Base-by-base conservation (phyloP, 2,888 invertebrate genomes). In the Microdon myrmicae region DNA sequence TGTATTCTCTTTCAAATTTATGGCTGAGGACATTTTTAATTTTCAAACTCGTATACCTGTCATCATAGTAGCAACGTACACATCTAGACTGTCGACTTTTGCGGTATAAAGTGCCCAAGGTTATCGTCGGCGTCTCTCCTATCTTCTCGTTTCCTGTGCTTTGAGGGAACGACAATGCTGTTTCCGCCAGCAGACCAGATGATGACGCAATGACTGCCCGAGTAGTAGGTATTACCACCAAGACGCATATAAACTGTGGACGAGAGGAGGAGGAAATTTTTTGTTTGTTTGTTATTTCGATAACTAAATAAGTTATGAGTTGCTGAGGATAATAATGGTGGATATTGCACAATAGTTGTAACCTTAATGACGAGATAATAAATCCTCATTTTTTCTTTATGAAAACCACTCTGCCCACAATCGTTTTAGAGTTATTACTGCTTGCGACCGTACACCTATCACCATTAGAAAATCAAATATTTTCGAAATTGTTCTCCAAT, bases 61-160 rank as follows among this genome's bases (percentile, higher is more conserved):
- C 77, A 56, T 79, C 80, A n/a, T n/a, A n/a, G 35, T 77, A 76
- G 68, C 79, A 79, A 19, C 76, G 72, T 26, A 76, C 76, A 68
- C 79, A 79, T 23, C 79, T 73, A 6, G 75, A 76, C 48, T 79
- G 78, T 2, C 79, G 71, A 45, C 74, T 74, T 67, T 73, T 75
- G 14, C 72, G 72, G 31, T 73, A 71, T 37, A 74, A 67, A 0
- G 71, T 69, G 25, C 73, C 77, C 9, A 78, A 59, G 2, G 70
- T 56, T 2, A 69, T 53, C 29, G 51, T 45, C 4, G 66, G 49
- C 25, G 48, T 31, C 17, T 54, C 26, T 31, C 69, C 60, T 4
- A 59, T n/a, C 12, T 9, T 20, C 6, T 17, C 16, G 34, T 35
- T 29, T 22, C 39, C 34, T 28, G 45, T 23, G 16, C 12, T 41